These are phyloP conservation scores for Varecia variegata DNA, from an alignment of 2,797 vertebrate genomes.

Conservation along the genomic window DNA sequence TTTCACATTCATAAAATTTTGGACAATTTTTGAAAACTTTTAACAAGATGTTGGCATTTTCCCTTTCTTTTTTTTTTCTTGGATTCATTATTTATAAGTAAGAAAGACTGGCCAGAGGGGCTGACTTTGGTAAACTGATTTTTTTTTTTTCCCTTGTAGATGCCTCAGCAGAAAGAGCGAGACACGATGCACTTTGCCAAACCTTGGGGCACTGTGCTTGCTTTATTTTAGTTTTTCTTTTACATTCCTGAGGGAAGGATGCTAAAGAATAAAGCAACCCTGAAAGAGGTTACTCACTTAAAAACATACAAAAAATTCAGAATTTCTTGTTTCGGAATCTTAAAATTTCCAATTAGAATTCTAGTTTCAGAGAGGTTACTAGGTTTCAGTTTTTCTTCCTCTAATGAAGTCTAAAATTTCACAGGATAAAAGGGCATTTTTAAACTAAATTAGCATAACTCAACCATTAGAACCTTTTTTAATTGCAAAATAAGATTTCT, in stretches of 20 bases:
- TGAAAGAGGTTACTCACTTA: neutral
- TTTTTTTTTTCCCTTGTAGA: neutral
- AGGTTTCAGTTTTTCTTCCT: constrained; percentile 3
- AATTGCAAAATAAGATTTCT: constrained; percentile 15
- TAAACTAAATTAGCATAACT: neutral
- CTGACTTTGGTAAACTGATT: neutral
- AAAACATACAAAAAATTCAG: constrained; percentile 32
- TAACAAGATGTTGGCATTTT: constrained; percentile 46
- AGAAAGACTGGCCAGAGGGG: neutral
- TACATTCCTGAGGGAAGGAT: constrained; percentile 6
- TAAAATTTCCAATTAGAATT: constrained; percentile 8
- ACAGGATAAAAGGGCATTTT: neutral
- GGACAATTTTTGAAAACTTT: constrained; percentile 20
- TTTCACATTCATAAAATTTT: constrained; percentile 16
- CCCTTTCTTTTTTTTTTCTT: neutral
- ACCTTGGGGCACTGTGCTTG: neutral
- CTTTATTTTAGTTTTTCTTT: constrained; percentile 40
- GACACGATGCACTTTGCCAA: constrained; percentile 23
- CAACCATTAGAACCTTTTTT: neutral
- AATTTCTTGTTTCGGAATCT: constrained; percentile 20
- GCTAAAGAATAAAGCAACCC: neutral
- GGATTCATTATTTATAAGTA: constrained; percentile 45
- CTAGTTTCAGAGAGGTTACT: neutral
- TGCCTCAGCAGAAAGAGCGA: neutral
- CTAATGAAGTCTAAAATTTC: neutral